phyloP scores from a whole-genome alignment of 2,797 vertebrate genomes.

The Lacerta bilineata region DNA sequence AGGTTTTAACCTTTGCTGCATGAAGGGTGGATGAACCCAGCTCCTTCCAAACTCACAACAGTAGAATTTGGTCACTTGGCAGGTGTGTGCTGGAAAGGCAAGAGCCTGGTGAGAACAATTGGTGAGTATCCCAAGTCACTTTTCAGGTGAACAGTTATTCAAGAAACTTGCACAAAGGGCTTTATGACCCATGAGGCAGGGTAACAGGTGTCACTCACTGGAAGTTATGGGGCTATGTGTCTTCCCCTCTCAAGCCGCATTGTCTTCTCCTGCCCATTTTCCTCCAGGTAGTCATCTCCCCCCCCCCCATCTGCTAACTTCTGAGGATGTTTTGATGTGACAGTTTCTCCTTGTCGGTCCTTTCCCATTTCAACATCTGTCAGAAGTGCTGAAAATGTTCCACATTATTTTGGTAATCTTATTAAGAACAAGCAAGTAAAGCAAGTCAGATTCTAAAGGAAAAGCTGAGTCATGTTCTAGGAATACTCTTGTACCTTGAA shows the following conservation, averaged over 20 bases:
- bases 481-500: constrained; percentile 2
- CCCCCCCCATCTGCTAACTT: not conserved
- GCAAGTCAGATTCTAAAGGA: constrained; percentile 19
- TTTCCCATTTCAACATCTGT: constrained; percentile 19
- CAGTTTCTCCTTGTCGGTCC: constrained; percentile 10
- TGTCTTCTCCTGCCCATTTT: not conserved
- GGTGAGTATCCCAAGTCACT: too few relatives aligned
- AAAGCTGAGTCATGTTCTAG: constrained; percentile 33
- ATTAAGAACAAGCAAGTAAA: constrained; percentile 30
- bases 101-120: too few relatives aligned
- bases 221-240: too few relatives aligned
- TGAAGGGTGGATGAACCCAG: too few relatives aligned
- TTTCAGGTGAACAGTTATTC: too few relatives aligned
- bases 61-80: too few relatives aligned
- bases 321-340: constrained; percentile 4
- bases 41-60: too few relatives aligned
- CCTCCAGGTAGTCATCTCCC: not conserved
- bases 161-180: too few relatives aligned
- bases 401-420: constrained; percentile 26
- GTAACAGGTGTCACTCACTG: too few relatives aligned
- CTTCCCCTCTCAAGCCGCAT: not conserved
- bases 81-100: too few relatives aligned
- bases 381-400: not conserved
- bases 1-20: too few relatives aligned
- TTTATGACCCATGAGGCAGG: too few relatives aligned